Evolutionary conservation across 2,888 invertebrate genomes (phyloP).

Genomic region (Allophyes oxyacanthae): DNA sequence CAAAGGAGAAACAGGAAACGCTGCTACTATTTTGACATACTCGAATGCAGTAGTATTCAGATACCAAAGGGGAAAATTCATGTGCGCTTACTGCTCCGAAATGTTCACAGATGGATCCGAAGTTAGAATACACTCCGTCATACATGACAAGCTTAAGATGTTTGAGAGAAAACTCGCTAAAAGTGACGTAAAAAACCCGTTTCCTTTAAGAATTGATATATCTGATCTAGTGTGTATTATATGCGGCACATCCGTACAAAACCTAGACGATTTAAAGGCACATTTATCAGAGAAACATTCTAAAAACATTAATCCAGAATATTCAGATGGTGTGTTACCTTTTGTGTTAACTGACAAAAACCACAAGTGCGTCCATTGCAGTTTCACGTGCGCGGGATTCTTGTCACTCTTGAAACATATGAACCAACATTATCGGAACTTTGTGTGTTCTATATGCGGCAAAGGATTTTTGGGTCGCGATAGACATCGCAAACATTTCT

Average conservation of each 20-base stretch:
- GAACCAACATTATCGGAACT: constrained; percentile 81
- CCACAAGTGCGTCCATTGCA: constrained; percentile 71
- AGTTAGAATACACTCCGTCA: constrained; percentile 65
- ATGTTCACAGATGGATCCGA: constrained; percentile 62
- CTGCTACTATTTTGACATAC: constrained; percentile 71
- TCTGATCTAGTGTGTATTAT: constrained; percentile 68
- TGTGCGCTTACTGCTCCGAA: constrained; percentile 75
- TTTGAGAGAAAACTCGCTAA: constrained; percentile 65
- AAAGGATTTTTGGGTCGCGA: constrained; percentile 81
- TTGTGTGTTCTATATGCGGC: constrained; percentile 82
- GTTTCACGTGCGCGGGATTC: constrained; percentile 62
- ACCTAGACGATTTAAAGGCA: constrained; percentile 63
- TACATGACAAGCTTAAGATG: constrained; percentile 67
- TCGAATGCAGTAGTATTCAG: constrained; percentile 78
- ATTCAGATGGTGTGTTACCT: constrained; percentile 73
- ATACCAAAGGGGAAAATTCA: constrained; percentile 73
- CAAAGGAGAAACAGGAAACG: constrained; percentile 71
- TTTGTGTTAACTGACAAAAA: constrained; percentile 69
- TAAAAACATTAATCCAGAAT: constrained; percentile 57
- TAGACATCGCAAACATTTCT: constrained; percentile 78
- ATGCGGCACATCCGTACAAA: constrained; percentile 57
- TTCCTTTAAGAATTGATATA: constrained; percentile 76
- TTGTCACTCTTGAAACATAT: constrained; percentile 75
- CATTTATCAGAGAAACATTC: constrained; percentile 68
- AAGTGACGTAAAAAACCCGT: constrained; percentile 65